Evolutionary conservation across 2,888 invertebrate species (phyloP).

Genomic region (Tipula lateralis): DNA sequence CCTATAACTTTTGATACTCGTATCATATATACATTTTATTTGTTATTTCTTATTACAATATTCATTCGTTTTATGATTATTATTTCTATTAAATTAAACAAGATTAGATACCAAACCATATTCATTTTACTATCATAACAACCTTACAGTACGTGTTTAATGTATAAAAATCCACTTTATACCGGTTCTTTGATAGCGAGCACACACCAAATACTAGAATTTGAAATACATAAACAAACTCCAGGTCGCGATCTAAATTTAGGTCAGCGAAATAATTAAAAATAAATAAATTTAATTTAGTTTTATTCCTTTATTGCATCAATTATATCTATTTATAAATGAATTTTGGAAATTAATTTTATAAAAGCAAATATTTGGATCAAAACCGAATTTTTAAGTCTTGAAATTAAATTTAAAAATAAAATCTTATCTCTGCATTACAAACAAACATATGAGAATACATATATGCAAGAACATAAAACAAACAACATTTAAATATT

Average conservation of each 20-base stretch:
- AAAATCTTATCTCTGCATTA: not conserved
- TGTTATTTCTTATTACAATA: not conserved
- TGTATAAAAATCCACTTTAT: not conserved
- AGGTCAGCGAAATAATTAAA: not conserved
- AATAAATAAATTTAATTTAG: not conserved
- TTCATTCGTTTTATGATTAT: not conserved
- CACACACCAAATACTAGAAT: not conserved
- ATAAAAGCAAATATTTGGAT: not conserved
- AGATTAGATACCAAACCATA: not conserved
- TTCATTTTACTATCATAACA: not conserved
- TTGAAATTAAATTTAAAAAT: not conserved
- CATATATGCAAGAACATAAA: not conserved
- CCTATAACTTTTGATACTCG: too few species aligned
- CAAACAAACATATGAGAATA: not conserved
- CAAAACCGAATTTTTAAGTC: not conserved
- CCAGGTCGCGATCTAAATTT: not conserved
- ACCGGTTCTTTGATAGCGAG: not conserved
- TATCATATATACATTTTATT: not conserved
- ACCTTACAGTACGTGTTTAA: too few species aligned
- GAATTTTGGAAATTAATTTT: not conserved
- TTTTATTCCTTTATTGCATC: not conserved
- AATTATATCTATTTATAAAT: not conserved
- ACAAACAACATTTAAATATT: not conserved
- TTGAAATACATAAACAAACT: not conserved
- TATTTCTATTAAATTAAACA: not conserved